Percentiles rank a stretch among this genome's conserved stretches.
Evolutionary conservation across 2,797 vertebrate species (phyloP).

Genomic region (Anomalospiza imberbis): DNA sequence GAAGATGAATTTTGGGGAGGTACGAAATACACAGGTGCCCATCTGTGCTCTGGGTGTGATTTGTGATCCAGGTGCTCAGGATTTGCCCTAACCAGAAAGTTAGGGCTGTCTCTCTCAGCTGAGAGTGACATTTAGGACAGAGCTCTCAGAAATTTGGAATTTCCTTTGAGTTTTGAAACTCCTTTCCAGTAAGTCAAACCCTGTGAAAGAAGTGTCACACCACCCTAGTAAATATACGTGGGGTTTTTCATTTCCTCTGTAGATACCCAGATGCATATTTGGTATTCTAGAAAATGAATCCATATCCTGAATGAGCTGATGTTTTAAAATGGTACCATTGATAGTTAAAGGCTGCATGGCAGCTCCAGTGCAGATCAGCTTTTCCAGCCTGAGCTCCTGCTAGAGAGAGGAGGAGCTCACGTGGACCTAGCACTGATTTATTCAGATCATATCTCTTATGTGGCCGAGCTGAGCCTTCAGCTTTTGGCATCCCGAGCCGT

Average conservation of each 20-base stretch:
- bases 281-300: background rate
- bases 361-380: background rate
- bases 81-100: background rate
- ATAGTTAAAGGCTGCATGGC: background rate
- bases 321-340: background rate
- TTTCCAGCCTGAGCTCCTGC: background rate
- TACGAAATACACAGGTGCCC: accelerated
- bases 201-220: accelerated
- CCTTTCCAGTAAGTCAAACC: background rate
- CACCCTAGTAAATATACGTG: background rate
- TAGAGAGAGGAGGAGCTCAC: background rate
- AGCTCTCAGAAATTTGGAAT: background rate
- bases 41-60: background rate
- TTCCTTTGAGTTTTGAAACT: background rate
- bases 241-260: background rate
- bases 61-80: background rate
- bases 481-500: background rate
- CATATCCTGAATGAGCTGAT: background rate
- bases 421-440: background rate
- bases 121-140: background rate
- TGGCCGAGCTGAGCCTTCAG: constrained; percentile 11
- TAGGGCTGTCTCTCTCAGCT: no score
- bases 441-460: background rate
- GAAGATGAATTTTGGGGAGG: background rate
- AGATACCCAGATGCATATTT: background rate